phyloP scores from a whole-genome alignment of 2,888 invertebrate genomes.

The Creontiades dilutus region DNA sequence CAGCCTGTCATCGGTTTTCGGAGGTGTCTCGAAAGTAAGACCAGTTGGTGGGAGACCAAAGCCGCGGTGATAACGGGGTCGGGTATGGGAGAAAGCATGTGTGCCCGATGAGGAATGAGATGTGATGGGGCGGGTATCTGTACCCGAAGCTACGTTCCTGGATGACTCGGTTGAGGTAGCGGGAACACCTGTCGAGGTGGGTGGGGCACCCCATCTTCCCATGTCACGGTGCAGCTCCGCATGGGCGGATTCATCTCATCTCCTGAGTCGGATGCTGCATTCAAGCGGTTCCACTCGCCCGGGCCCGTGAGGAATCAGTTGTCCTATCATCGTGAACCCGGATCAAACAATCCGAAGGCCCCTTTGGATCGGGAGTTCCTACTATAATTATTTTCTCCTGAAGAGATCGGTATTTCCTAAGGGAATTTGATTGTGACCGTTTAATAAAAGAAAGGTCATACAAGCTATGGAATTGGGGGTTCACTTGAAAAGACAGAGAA shows the following conservation, averaged over 20 bases:
- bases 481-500: no score
- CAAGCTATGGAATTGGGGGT: no score
- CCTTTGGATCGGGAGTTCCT: neutral
- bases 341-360: neutral
- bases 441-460: no score
- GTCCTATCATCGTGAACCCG: conserved; percentile 13
- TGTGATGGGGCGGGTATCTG: neutral
- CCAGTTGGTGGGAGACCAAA: neutral
- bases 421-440: no score
- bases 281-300: conserved; percentile 12
- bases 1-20: neutral
- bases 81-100: conserved; percentile 27
- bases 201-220: conserved; percentile 1
- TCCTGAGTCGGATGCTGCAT: conserved; percentile 14
- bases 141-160: neutral
- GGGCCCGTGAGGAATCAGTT: neutral
- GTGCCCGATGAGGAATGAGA: conserved; percentile 36
- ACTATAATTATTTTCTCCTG: no score
- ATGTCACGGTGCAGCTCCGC: neutral
- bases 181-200: neutral
- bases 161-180: conserved; percentile 36
- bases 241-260: neutral
- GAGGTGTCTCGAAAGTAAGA: conserved; percentile 20
- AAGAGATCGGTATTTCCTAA: no score
- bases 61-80: conserved; percentile 27